phyloP scores from a whole-genome alignment of 2,888 invertebrate genomes.

The Kryphioiulus occultus region DNA sequence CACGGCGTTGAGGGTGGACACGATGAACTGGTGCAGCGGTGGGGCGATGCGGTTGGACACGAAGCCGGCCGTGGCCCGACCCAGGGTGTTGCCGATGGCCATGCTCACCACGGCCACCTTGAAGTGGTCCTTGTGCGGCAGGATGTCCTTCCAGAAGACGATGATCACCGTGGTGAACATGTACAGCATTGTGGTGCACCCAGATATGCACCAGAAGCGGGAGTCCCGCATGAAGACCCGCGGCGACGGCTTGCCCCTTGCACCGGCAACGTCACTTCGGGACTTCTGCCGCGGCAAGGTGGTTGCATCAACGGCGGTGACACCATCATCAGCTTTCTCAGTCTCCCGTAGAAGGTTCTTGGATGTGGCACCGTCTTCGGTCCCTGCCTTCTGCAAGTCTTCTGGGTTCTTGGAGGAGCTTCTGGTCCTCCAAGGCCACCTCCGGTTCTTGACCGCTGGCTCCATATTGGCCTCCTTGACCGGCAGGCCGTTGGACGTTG shows the following conservation, averaged over 20 bases:
- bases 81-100: conserved; percentile 46
- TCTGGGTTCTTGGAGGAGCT: not conserved
- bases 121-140: conserved; percentile 42
- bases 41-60: conserved; percentile 37
- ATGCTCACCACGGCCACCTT: conserved; percentile 39
- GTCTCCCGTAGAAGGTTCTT: too few species aligned
- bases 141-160: conserved; percentile 47
- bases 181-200: conserved; percentile 35
- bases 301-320: not conserved
- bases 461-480: not conserved
- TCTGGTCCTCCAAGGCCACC: not conserved
- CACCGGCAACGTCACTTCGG: not conserved
- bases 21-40: conserved; percentile 27
- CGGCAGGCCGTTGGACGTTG: not conserved
- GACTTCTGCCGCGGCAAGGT: not conserved
- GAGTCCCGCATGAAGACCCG: not conserved
- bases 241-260: not conserved
- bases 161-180: conserved; percentile 43
- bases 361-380: too few species aligned
- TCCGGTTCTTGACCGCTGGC: not conserved
- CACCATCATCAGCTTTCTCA: not conserved
- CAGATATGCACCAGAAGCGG: conserved; percentile 22
- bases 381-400: too few species aligned
- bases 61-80: conserved; percentile 44
- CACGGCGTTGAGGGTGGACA: not conserved